Conservation (phyloP, 2,888 invertebrate genomes). For the Rhabditoides inermis region DNA sequence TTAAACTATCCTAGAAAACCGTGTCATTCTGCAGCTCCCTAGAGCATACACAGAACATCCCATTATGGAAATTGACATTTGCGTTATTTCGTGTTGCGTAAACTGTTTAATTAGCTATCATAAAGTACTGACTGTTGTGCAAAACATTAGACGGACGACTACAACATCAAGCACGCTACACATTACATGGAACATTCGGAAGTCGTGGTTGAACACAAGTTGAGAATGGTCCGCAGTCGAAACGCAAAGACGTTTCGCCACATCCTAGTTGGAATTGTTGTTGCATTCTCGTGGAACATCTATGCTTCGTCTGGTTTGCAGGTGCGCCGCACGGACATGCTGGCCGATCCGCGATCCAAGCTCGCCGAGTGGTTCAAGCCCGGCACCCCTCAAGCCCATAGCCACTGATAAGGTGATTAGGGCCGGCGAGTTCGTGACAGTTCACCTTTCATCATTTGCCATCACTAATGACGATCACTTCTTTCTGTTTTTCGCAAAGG, state of each 20-base stretch:
- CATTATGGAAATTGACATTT: too few relatives aligned
- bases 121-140: not conserved
- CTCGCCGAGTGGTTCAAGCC: conserved; percentile 47
- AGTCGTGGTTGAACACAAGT: not conserved
- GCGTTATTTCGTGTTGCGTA: too few relatives aligned
- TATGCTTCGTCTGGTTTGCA: conserved; percentile 4
- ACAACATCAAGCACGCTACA: not conserved
- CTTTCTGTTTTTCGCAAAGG: too few relatives aligned
- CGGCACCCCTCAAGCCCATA: conserved; percentile 38
- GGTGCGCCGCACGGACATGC: conserved; percentile 44
- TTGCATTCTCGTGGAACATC: not conserved
- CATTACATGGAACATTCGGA: not conserved
- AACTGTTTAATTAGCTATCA: not conserved
- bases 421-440: too few relatives aligned
- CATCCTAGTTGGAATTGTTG: not conserved
- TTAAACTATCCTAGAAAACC: too few relatives aligned
- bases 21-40: not conserved
- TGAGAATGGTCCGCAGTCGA: not conserved
- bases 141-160: not conserved
- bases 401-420: conserved; percentile 39
- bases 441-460: not conserved
- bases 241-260: not conserved
- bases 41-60: not conserved
- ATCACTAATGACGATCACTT: too few relatives aligned
- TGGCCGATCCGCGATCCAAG: conserved; percentile 49